Evolutionary conservation across 2,113 vertebrate species (phyloP).

Genomic region (Baryphthengus martii): DNA sequence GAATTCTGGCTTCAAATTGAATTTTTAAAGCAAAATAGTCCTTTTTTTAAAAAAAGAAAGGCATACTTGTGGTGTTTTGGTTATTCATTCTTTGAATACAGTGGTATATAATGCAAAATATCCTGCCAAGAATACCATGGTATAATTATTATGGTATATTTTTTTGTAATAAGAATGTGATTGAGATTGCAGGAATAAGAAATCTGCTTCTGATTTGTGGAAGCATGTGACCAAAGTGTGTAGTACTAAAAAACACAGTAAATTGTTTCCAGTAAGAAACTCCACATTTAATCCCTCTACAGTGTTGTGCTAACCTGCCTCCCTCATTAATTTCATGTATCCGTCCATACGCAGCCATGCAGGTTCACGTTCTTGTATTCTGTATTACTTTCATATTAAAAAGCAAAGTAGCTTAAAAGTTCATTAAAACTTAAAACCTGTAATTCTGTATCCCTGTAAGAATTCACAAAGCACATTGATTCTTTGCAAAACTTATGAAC

Average conservation of each 20-base stretch:
- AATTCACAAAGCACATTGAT: not conserved
- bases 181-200: conserved; percentile 19
- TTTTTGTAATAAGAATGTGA: conserved; percentile 57
- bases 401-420: conserved; percentile 2
- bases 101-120: conserved; percentile 43
- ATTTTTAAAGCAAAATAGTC: conserved; percentile 3
- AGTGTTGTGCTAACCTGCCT: not conserved
- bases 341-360: not conserved
- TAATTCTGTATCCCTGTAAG: not conserved
- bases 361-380: not conserved
- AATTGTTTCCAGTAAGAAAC: conserved; percentile 60
- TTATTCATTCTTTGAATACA: conserved; percentile 50
- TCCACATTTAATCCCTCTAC: conserved; percentile 17
- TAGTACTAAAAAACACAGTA: conserved; percentile 36
- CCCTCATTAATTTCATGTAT: conserved; percentile 2
- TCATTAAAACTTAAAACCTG: conserved; percentile 5
- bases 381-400: conserved; percentile 14
- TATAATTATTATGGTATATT: conserved; percentile 53
- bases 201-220: conserved; percentile 58
- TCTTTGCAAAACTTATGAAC: not conserved
- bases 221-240: conserved; percentile 7
- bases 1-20: not conserved
- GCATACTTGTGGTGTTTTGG: conserved; percentile 29
- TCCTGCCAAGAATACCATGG: conserved; percentile 50
- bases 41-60: not conserved